Evolutionary conservation across 2,888 invertebrate species (phyloP).

Genomic region (Tromatobia lineatoria): DNA sequence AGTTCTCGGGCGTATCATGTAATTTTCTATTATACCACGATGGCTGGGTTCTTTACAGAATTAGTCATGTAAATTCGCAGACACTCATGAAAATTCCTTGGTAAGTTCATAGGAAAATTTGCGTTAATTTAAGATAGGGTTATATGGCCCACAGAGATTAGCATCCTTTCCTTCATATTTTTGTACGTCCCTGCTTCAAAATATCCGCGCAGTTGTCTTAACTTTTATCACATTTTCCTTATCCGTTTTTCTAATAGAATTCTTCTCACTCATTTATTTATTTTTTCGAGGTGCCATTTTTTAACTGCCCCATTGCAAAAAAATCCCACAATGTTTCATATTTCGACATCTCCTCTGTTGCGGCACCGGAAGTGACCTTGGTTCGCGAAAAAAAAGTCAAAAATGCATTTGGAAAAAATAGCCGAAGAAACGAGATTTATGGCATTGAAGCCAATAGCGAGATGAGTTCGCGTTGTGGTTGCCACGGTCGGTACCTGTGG

Average conservation of each 20-base stretch:
- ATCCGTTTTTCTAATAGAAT: background rate
- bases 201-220: background rate
- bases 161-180: background rate
- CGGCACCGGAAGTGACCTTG: background rate
- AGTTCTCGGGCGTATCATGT: background rate
- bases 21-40: constrained; percentile 9
- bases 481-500: too few relatives aligned
- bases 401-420: background rate
- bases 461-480: constrained; percentile 29
- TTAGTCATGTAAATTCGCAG: constrained; percentile 26
- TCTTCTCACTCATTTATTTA: too few relatives aligned
- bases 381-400: background rate
- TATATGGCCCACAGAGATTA: constrained; percentile 1
- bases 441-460: constrained; percentile 18
- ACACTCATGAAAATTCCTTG: constrained; percentile 8
- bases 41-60: constrained; percentile 12
- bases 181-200: background rate
- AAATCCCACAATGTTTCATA: background rate
- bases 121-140: constrained; percentile 10
- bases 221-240: background rate
- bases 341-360: background rate
- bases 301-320: too few relatives aligned
- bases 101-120: background rate
- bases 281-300: too few relatives aligned
- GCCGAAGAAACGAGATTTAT: constrained; percentile 44